Base-by-base conservation (phyloP, 2,113 vertebrate species). In the Sander lucioperca region DNA sequence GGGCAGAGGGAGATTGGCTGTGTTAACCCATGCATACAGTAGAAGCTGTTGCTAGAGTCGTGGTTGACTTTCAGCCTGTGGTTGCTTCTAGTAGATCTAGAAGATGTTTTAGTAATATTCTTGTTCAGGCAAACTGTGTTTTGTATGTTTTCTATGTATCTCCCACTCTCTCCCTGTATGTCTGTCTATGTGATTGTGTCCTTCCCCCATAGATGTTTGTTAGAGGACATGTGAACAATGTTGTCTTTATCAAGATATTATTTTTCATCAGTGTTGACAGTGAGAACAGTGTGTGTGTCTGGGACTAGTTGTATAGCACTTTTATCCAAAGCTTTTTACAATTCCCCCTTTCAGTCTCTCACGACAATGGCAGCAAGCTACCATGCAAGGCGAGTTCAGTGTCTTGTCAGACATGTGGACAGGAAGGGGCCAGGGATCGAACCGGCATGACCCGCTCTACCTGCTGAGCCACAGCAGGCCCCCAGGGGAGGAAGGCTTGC, bases 191-290 rank as follows among this genome's bases (percentile, higher is more conserved):
- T 39, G 39, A 39, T 10, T 39, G 39, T 68, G 48, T 65, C 33
- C 8, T 15, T 64, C 51, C 65, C 39, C 39, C 39, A 33, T 25
- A 36, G 25, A 27, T 47, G 21, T 64, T 67, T 61, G 57, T 69
- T 58, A 56, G 11, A 67, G 15, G 66, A 9, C 36, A 25, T 25
- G 8, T 39, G 51, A 54, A 58, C 16, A 39, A 59, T 33, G 19
- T 47, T 48, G 27, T 81, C 53, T 62, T 43, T 63, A 63, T 51
- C 72, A 53, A 70, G 59, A 39, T 59, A 21, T 67, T 50, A 27
- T 47, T 72, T 47, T 45, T 74, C 50, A 63, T 50, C 36, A 79
- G 59, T 50, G 50, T n/a, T 64, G 61, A 66, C 45, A n/a, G 33
- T 77, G 77, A n/a, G n/a, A n/a, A n/a, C n/a, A n/a, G 53, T 76